Base-by-base conservation (phyloP, 2,113 vertebrate species). In the Climacteris rufus region DNA sequence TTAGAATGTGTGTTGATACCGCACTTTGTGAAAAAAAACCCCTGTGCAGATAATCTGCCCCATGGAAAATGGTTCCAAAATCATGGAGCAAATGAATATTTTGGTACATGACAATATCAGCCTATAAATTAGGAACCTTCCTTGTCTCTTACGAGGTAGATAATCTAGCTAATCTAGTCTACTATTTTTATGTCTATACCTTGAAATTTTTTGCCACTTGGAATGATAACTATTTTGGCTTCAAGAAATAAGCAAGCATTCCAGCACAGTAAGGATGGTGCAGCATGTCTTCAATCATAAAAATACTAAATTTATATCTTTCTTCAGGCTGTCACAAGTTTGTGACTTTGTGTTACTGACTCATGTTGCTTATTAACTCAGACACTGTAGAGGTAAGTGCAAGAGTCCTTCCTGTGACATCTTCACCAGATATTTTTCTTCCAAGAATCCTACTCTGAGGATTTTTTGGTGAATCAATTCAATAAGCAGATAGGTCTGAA, bases 401-500 rank as follows among this genome's bases (percentile, higher is more conserved):
- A 44, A 49, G 18, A 5, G 9, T 25, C 35, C 17, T 64, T 84
- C 30, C 13, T 40, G 8, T 7, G 12, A 12, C 33, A 22, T 13
- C 33, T 60, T 68, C 33, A 31, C 8, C 7, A 57, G 16, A 63
- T 1, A 25, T 39, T 68, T 59, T 74, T 65, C 10, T 21, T 39
- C 21, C 17, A 71, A 71, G 13, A 60, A 37, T 59, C 14, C 74
- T 57, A 3, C 2, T 9, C 16, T 68, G 15, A 45, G 68, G 18
- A n/a, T 4, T 22, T 90, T 74, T 76, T 57, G 19, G 28, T 49
- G 35, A 61, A 56, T 11, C 82, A 78, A 21, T 75, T 50, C 39
- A 75, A 9, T 4, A n/a, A 68, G 4, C 1, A 37, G 3, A 18
- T 54, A 0, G 20, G 17, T 79, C 1, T 1, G 28, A 70, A 78